Conservation (phyloP, 2,888 invertebrate genomes). For the Polymixis lichenea region DNA sequence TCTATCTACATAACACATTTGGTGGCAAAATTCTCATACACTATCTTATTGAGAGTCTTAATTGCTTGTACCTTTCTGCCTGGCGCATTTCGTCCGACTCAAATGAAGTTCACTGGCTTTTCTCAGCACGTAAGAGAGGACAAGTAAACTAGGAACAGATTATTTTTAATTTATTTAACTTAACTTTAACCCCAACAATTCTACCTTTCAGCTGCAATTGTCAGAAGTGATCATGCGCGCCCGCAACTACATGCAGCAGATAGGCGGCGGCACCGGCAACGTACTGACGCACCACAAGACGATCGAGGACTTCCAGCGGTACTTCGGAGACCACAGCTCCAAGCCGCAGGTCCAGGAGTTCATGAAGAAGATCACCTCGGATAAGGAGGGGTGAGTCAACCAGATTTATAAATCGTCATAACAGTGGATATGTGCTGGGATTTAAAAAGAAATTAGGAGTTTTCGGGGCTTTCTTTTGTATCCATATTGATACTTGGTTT, state of each 20-base stretch:
- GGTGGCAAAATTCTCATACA: background rate
- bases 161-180: too few species aligned
- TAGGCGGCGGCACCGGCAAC: conserved; percentile 96
- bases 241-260: conserved; percentile 97
- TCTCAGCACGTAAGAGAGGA: background rate
- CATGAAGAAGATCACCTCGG: conserved; percentile 97
- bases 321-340: conserved; percentile 94
- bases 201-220: conserved; percentile 95
- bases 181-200: background rate
- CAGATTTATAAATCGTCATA: background rate
- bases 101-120: background rate
- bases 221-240: conserved; percentile 99
- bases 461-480: background rate
- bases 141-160: too few species aligned
- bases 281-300: conserved; percentile 96
- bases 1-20: background rate
- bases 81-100: background rate
- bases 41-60: background rate
- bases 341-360: conserved; percentile 96
- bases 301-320: conserved; percentile 96
- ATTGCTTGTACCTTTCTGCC: background rate
- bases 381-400: conserved; percentile 96
- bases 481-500: background rate
- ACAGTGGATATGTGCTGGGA: background rate
- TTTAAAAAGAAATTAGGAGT: background rate